Percentiles rank a stretch among this genome's conserved stretches.
phyloP scores from a whole-genome alignment of 2,113 vertebrate species.

The Cephalopholis sonnerati region DNA sequence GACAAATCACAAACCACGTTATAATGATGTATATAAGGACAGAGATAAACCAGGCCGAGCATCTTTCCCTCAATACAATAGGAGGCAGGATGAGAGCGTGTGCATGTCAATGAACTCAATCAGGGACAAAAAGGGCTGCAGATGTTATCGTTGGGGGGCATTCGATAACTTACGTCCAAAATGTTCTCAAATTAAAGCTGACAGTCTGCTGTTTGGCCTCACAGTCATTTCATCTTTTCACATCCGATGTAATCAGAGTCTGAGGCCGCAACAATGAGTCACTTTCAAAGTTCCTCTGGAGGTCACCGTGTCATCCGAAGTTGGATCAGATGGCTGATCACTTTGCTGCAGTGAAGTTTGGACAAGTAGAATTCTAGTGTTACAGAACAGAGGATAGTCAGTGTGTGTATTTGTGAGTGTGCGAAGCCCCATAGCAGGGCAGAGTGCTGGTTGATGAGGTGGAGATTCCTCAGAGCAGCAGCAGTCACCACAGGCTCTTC shows the following conservation, averaged over 20 bases:
- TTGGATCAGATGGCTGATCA: conserved; percentile 29
- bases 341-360: conserved; percentile 28
- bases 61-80: background rate
- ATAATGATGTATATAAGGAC: conserved; percentile 1
- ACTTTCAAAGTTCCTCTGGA: conserved; percentile 65
- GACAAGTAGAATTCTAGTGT: conserved; percentile 13
- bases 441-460: conserved; percentile 63
- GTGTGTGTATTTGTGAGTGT: conserved; percentile 17
- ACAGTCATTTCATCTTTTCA: conserved; percentile 52
- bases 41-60: background rate
- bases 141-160: conserved; percentile 28
- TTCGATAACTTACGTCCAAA: conserved; percentile 29
- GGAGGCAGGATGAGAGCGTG: background rate
- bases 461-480: conserved; percentile 72
- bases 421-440: conserved; percentile 11
- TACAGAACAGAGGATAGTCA: conserved; percentile 11
- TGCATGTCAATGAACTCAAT: conserved; percentile 12
- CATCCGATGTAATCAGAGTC: conserved; percentile 60
- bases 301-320: conserved; percentile 49
- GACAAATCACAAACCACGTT: background rate
- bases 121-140: background rate
- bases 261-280: conserved; percentile 53
- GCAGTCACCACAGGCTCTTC: conserved; percentile 72
- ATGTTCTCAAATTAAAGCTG: conserved; percentile 55
- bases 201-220: conserved; percentile 66